Percentiles rank a stretch among this genome's conserved stretches.
These are phyloP conservation scores for Emmelina monodactyla DNA, from an alignment of 2,888 invertebrate genomes.

Conservation along the genomic window DNA sequence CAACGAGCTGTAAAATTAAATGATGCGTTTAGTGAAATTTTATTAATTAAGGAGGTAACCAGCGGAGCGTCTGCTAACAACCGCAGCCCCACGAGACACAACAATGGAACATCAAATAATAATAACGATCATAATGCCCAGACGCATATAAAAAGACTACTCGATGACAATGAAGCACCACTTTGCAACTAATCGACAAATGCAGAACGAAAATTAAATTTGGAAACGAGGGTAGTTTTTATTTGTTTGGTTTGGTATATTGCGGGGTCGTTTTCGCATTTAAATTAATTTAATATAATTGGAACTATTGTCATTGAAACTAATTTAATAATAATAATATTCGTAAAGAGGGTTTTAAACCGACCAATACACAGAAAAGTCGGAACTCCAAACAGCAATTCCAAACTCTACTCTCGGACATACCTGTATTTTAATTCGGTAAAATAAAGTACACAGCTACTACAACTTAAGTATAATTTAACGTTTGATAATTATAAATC, in stretches of 20 bases:
- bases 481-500: too few species aligned
- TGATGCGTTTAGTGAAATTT: slow-evolving; percentile 59
- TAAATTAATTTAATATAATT: background rate
- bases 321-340: too few species aligned
- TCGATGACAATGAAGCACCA: slow-evolving; percentile 53
- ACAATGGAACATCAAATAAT: slow-evolving; percentile 36
- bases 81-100: slow-evolving; percentile 26
- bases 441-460: too few species aligned
- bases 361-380: too few species aligned
- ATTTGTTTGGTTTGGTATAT: slow-evolving; percentile 12
- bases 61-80: slow-evolving; percentile 51
- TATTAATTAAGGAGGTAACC: slow-evolving; percentile 60
- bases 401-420: too few species aligned
- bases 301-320: too few species aligned
- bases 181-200: slow-evolving; percentile 55
- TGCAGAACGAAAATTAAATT: slow-evolving; percentile 43
- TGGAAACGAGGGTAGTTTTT: slow-evolving; percentile 27
- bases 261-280: background rate
- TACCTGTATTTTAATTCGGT: too few species aligned
- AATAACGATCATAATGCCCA: slow-evolving; percentile 47
- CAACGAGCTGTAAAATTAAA: slow-evolving; percentile 62
- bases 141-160: slow-evolving; percentile 46
- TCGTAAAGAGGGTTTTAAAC: too few species aligned
- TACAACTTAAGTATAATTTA: too few species aligned
- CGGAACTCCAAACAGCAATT: too few species aligned